A percentile compares a stretch with the other conserved stretches of the same genome.
Conservation (phyloP, 2,888 invertebrate species). For the Hedya salicella region DNA sequence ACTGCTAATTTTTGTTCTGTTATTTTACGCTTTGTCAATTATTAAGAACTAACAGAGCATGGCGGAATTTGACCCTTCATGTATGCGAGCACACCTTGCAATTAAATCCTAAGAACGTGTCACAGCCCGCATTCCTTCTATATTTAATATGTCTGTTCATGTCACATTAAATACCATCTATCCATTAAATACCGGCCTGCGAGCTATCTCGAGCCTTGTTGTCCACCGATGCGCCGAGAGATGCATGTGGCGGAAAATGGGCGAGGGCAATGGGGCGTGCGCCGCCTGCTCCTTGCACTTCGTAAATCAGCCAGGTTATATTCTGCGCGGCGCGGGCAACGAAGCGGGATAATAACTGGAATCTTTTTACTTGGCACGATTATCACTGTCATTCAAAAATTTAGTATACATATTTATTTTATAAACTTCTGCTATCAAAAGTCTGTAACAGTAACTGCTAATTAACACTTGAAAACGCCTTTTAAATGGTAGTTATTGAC, state of each 20-base stretch:
- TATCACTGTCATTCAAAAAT: not conserved
- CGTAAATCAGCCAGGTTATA: slow-evolving; percentile 32
- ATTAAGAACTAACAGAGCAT: no score
- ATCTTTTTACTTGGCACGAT: not conserved
- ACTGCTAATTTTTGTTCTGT: no score
- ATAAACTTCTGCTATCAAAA: no score
- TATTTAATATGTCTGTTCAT: not conserved
- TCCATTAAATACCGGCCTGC: not conserved
- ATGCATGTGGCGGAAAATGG: slow-evolving; percentile 54
- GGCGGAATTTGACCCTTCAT: no score
- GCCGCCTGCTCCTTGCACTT: slow-evolving; percentile 31
- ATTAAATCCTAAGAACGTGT: no score
- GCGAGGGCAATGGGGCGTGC: slow-evolving; percentile 39
- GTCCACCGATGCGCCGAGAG: slow-evolving; percentile 46
- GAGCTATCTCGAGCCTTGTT: slow-evolving; percentile 14
- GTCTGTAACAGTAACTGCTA: no score
- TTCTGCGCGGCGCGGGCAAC: slow-evolving; percentile 6
- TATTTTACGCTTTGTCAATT: no score
- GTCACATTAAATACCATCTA: not conserved
- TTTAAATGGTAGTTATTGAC: no score
- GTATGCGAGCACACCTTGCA: no score
- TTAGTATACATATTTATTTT: no score
- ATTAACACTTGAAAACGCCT: no score
- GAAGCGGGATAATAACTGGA: not conserved
- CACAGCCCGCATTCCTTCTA: no score